A percentile compares a stretch with the other conserved stretches of the same genome.
These are phyloP conservation scores for Holcopasites calliopsidis DNA, from an alignment of 1,140 invertebrate species.

Conservation along the genomic window DNA sequence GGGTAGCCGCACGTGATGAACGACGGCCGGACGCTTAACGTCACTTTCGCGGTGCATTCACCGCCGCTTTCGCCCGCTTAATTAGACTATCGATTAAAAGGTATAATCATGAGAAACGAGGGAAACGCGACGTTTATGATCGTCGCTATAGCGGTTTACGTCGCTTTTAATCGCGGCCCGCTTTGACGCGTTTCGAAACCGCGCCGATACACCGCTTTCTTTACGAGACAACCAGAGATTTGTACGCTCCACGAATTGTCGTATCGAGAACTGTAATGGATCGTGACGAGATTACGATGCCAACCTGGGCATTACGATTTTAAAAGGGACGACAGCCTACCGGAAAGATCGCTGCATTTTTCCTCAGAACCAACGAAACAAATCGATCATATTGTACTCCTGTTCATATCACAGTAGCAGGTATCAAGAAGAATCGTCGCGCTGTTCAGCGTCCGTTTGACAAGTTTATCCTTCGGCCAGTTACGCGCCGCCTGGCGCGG, in stretches of 20 bases:
- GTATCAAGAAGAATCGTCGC: background rate
- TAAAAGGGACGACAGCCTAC: no score
- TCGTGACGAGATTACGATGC: background rate
- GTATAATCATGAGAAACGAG: background rate
- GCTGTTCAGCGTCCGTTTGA: background rate
- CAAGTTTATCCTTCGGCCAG: no score
- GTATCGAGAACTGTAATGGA: background rate
- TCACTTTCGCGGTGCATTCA: background rate
- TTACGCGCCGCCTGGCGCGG: background rate
- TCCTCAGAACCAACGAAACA: no score
- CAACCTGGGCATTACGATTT: no score
- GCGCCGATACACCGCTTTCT: background rate
- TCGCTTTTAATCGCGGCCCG: background rate
- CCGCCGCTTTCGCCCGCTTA: background rate
- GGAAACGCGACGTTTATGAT: background rate
- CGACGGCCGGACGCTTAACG: background rate
- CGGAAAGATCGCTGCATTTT: no score
- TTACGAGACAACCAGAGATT: background rate
- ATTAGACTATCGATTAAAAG: constrained; percentile 25
- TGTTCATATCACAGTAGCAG: no score
- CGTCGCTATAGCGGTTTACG: background rate
- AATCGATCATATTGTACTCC: no score
- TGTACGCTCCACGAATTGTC: background rate
- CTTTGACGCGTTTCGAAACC: background rate
- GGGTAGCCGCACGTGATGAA: background rate